Evolutionary conservation across 2,888 invertebrate species (phyloP), one percentile per base, ranked within the genome.

Genomic region (Seira musarum): DNA sequence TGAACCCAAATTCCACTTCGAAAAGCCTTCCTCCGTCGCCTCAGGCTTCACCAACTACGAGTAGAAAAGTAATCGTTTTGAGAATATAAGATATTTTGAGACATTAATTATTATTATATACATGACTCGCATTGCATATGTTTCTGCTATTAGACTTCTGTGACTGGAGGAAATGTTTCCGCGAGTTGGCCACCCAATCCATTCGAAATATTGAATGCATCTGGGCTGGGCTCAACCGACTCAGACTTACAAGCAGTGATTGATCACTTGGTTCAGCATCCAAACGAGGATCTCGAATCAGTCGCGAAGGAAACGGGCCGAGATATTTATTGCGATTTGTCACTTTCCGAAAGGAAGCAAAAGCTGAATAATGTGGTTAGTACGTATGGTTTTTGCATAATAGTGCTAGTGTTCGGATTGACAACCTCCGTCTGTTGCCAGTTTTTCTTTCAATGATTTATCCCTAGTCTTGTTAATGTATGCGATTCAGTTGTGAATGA

Each of bases 301-400:
- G 92, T 94, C 85, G 97, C 98, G 19, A 94, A 97, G 89, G 94
- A 94, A 88, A 93, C 94, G 82, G 97, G 97, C 64, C 93, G 93
- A 88, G 93, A 93, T 87, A 92, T 98, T 80, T 97, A 94, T 88
- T 91, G 92, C 71, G 91, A 92, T 86, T 90, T 95, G 86, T 91
- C 93, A 21, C 92, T 93, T 2, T 91, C 91, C 40, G 93, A 93
- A 83, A 90, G 94, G 83, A 92, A 93, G 78, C 91, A 92, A 60
- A 94, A 94, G 89, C 95, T 98, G 85, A 96, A 97, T 89, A 90
- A 92, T 70, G 94, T 97, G 94, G 97, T 97, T 88, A 91, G 91
- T 87, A 76, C 67, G 25, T 81, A 71, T 57, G 53, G 63, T 15
- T 25, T 80, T 80, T 80, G 73, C 46, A 10, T 80, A 2, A 24